phyloP scores from a whole-genome alignment of 1,140 invertebrate species.

The Papilio glaucus region DNA sequence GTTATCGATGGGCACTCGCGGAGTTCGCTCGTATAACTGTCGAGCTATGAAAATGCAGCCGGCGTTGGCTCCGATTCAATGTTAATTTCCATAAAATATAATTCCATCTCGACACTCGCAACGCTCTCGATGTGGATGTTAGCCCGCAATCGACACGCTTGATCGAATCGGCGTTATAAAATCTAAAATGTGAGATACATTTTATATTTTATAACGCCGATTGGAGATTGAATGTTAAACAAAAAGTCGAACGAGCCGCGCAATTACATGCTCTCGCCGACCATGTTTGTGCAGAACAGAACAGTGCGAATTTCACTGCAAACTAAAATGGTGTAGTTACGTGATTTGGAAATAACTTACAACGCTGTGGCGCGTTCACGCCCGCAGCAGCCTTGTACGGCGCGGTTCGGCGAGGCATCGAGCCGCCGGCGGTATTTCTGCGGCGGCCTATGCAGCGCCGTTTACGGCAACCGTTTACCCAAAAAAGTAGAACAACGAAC shows the following conservation, averaged over 20 bases:
- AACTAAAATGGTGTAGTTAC: slow-evolving; percentile 57
- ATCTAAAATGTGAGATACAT: slow-evolving; percentile 40
- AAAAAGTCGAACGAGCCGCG: slow-evolving; percentile 43
- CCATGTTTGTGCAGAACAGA: slow-evolving; percentile 52
- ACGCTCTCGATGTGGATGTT: slow-evolving; percentile 67
- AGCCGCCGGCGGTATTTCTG: slow-evolving; percentile 68
- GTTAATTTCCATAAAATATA: slow-evolving; percentile 79
- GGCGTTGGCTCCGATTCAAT: slow-evolving; percentile 75
- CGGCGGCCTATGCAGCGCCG: slow-evolving; percentile 73
- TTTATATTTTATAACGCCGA: too few relatives aligned
- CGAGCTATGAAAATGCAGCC: slow-evolving; percentile 66
- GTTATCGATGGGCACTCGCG: slow-evolving; percentile 67
- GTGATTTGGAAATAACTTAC: slow-evolving; percentile 59
- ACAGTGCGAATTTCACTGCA: slow-evolving; percentile 52
- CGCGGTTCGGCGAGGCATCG: slow-evolving; percentile 66
- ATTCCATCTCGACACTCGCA: slow-evolving; percentile 66
- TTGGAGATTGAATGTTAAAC: slow-evolving; percentile 34
- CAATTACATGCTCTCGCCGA: slow-evolving; percentile 38
- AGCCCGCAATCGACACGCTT: slow-evolving; percentile 53
- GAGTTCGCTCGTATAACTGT: slow-evolving; percentile 66
- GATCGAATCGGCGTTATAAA: slow-evolving; percentile 40
- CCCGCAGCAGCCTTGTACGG: slow-evolving; percentile 68
- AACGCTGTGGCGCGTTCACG: slow-evolving; percentile 60
- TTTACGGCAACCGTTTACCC: slow-evolving; percentile 76
- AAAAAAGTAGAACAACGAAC: slow-evolving; percentile 82